phyloP scores from a whole-genome alignment of 2,113 vertebrate genomes.

The Nothocercus julius region DNA sequence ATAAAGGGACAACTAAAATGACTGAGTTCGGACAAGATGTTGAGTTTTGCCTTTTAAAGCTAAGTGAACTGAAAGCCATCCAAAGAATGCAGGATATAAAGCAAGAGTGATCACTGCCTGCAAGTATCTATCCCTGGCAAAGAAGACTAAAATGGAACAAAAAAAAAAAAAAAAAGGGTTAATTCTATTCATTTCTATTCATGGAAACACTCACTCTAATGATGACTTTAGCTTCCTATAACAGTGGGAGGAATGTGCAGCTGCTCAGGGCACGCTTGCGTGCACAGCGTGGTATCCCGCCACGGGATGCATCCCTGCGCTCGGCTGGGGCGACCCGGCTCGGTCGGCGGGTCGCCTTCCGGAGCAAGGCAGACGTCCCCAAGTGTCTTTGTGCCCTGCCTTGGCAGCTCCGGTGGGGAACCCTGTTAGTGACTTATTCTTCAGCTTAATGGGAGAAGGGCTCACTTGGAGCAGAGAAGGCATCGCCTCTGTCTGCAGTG shows the following conservation, averaged over 20 bases:
- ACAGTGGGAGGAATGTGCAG: neutral
- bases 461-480: neutral
- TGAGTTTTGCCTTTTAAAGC: constrained; percentile 8
- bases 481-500: neutral
- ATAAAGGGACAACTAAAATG: neutral
- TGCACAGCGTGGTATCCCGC: neutral
- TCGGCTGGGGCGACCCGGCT: neutral
- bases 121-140: neutral
- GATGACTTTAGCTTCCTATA: neutral
- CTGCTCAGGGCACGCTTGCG: neutral
- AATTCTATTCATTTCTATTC: neutral
- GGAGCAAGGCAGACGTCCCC: neutral
- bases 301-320: rapidly evolving
- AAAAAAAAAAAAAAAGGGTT: neutral
- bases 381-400: rapidly evolving
- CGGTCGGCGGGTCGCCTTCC: neutral
- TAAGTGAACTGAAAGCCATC: constrained; percentile 18
- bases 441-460: neutral
- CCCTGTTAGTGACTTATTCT: rapidly evolving
- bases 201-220: neutral
- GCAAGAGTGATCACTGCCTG: neutral
- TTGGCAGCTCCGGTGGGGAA: rapidly evolving
- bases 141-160: neutral
- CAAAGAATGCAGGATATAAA: neutral
- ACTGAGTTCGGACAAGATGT: constrained; percentile 28